Conservation (phyloP, 2,113 vertebrate species). For the Scopus umbretta region DNA sequence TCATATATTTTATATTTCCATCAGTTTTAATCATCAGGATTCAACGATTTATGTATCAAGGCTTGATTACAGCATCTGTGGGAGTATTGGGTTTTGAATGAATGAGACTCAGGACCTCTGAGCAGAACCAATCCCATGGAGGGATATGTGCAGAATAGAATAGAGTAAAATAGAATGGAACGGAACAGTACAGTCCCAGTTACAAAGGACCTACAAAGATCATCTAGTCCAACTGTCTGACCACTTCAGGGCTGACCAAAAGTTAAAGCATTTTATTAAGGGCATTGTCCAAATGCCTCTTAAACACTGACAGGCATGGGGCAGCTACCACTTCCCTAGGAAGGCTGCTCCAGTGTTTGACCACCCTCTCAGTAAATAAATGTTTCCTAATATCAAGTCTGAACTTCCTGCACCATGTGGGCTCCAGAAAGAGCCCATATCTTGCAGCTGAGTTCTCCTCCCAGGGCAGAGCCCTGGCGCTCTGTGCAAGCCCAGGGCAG, state of each 20-base stretch:
- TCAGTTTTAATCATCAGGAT: not conserved
- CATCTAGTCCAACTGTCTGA: not conserved
- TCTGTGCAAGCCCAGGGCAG: rapidly evolving
- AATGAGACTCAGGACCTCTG: not conserved
- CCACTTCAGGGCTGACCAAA: not conserved
- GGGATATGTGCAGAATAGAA: not conserved
- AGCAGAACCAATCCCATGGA: not conserved
- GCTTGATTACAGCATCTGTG: not conserved
- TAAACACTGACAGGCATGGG: not conserved
- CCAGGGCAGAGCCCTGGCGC: no score
- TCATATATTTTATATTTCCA: not conserved
- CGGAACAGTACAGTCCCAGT: no score
- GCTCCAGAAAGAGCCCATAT: not conserved
- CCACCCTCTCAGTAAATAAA: not conserved
- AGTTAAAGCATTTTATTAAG: not conserved
- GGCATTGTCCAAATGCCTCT: not conserved
- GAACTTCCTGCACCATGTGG: rapidly evolving
- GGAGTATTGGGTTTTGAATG: not conserved
- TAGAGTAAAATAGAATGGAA: not conserved
- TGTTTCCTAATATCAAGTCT: not conserved
- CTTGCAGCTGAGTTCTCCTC: not conserved
- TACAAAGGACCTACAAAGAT: not conserved
- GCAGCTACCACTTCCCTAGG: not conserved
- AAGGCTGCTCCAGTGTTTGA: not conserved
- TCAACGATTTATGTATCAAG: not conserved